Conservation (phyloP, 2,113 vertebrate genomes). For the Cyprinodon variegatus region DNA sequence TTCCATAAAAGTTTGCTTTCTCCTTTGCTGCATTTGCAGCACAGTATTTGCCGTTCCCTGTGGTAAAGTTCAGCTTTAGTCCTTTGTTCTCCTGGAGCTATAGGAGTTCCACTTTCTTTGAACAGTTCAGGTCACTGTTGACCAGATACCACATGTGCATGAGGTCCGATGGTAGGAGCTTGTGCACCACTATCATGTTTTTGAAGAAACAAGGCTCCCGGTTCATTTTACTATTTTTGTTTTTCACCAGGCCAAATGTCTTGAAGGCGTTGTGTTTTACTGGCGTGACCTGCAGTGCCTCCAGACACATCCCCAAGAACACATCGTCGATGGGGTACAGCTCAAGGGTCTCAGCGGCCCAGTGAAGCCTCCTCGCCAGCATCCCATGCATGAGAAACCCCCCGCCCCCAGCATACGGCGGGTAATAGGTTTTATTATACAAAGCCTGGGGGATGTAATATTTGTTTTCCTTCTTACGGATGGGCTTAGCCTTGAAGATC, state of each 20-base stretch:
- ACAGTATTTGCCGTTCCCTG: neutral
- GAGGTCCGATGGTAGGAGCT: conserved; percentile 89
- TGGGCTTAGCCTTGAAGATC: conserved; percentile 87
- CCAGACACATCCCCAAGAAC: conserved; percentile 96
- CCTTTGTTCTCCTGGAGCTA: conserved; percentile 66
- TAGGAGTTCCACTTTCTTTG: conserved; percentile 85
- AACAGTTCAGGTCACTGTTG: conserved; percentile 88
- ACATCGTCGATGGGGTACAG: conserved; percentile 95
- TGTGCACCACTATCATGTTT: conserved; percentile 95
- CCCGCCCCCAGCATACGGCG: conserved; percentile 92
- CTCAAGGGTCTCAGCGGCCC: conserved; percentile 84
- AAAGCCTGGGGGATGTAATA: conserved; percentile 90
- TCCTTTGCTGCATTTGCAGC: neutral
- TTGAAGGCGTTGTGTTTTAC: conserved; percentile 90
- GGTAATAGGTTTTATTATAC: conserved; percentile 88
- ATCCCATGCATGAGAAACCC: conserved; percentile 91
- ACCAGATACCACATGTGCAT: conserved; percentile 92
- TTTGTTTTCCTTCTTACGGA: conserved; percentile 92
- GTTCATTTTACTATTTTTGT: conserved; percentile 93
- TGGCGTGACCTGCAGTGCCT: conserved; percentile 86
- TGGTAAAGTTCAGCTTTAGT: conserved; percentile 21
- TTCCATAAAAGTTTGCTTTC: conserved; percentile 17
- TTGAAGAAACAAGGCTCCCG: conserved; percentile 93
- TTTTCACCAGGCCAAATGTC: conserved; percentile 92
- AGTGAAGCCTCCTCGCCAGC: conserved; percentile 84